Conservation (phyloP, 2,113 vertebrate genomes). For the Polyodon spathula region DNA sequence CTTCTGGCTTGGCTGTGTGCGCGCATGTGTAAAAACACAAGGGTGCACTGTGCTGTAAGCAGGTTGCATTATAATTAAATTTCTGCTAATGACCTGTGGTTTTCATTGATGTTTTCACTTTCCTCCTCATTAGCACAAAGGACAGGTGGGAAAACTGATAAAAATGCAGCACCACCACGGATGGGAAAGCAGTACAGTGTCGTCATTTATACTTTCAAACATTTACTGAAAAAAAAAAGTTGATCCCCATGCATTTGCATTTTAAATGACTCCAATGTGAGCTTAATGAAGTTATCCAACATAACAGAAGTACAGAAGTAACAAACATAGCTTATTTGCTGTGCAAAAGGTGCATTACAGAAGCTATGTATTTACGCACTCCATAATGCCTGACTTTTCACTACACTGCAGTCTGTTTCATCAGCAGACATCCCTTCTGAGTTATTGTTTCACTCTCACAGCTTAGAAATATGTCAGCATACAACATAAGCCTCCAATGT, state of each 20-base stretch:
- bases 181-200: neutral
- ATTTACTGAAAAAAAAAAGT: neutral
- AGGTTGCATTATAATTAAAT: constrained; percentile 1
- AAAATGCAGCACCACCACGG: neutral
- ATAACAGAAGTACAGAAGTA: neutral
- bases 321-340: neutral
- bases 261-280: neutral
- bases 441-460: neutral
- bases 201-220: neutral
- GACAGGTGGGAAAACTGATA: constrained; percentile 10
- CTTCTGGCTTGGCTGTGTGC: neutral
- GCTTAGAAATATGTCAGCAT: constrained; percentile 9
- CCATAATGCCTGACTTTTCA: neutral
- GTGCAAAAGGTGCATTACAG: neutral
- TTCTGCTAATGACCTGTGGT: constrained; percentile 6
- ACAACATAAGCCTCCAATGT: constrained; percentile 12
- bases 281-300: neutral
- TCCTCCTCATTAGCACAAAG: constrained; percentile 15
- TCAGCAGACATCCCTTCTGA: neutral
- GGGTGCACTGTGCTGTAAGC: neutral
- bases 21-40: neutral
- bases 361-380: neutral
- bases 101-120: constrained; percentile 9
- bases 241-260: no score
- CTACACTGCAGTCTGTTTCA: neutral